A percentile compares a stretch with the other conserved stretches of the same genome.
phyloP scores from a whole-genome alignment of 1,140 invertebrate genomes.

The Cataglyphis hispanica region DNA sequence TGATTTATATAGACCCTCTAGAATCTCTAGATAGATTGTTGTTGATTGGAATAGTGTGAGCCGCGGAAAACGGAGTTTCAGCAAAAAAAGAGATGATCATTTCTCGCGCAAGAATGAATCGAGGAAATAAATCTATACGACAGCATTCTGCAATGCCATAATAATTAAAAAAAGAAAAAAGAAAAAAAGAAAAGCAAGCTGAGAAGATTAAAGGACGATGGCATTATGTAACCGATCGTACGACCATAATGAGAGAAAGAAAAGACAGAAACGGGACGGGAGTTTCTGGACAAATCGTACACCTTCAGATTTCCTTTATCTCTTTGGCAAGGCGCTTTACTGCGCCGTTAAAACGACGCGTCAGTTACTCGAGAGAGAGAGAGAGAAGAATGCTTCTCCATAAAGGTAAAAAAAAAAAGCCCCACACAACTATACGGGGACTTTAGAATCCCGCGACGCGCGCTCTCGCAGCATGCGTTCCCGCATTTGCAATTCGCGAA shows the following conservation, averaged over 20 bases:
- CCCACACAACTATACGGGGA: too few relatives aligned
- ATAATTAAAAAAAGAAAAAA: neutral
- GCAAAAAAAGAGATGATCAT: too few relatives aligned
- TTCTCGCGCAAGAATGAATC: too few relatives aligned
- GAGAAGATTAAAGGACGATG: neutral
- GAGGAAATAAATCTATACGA: neutral
- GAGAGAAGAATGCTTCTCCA: slow-evolving; percentile 24
- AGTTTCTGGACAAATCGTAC: slow-evolving; percentile 27
- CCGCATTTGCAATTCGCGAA: neutral
- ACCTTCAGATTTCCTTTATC: slow-evolving; percentile 60
- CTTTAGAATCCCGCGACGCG: slow-evolving; percentile 25
- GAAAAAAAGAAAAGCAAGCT: neutral
- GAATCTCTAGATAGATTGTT: neutral
- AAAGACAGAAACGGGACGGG: neutral
- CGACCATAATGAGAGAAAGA: slow-evolving; percentile 6
- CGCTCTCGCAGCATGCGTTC: slow-evolving; percentile 1
- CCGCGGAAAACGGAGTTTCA: too few relatives aligned
- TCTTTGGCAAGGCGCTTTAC: slow-evolving; percentile 70
- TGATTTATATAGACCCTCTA: neutral
- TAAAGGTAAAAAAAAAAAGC: slow-evolving; percentile 66
- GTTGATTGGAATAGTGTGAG: neutral
- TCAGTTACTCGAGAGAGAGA: slow-evolving; percentile 26
- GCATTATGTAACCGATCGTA: neutral
- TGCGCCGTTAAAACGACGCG: slow-evolving; percentile 66
- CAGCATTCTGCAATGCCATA: neutral